phyloP scores from a whole-genome alignment of 2,888 invertebrate genomes.

The Autographa gamma region DNA sequence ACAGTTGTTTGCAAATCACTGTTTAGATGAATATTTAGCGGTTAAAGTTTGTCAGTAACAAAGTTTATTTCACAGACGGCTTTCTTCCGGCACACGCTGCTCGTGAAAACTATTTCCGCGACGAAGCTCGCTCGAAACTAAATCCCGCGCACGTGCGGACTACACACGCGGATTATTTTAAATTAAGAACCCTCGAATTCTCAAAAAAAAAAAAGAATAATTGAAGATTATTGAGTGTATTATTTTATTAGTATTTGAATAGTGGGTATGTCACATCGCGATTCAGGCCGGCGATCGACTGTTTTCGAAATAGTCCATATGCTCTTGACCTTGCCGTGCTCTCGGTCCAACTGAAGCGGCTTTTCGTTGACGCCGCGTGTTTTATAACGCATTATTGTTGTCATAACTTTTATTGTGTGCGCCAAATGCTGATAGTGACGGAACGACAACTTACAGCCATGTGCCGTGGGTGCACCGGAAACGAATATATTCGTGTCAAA shows the following conservation, averaged over 20 bases:
- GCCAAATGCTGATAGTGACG: slow-evolving; percentile 49
- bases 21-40: slow-evolving; percentile 10
- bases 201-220: slow-evolving; percentile 25
- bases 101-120: slow-evolving; percentile 66
- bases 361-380: slow-evolving; percentile 80
- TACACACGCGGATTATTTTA: slow-evolving; percentile 54
- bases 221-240: slow-evolving; percentile 31
- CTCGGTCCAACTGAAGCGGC: slow-evolving; percentile 82
- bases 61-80: slow-evolving; percentile 32
- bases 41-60: slow-evolving; percentile 15
- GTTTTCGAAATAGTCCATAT: slow-evolving; percentile 80
- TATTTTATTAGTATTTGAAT: slow-evolving; percentile 54
- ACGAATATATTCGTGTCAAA: slow-evolving; percentile 26
- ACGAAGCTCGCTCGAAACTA: slow-evolving; percentile 71
- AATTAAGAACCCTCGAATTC: slow-evolving; percentile 53
- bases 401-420: slow-evolving; percentile 83
- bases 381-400: slow-evolving; percentile 87
- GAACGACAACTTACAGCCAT: slow-evolving; percentile 24
- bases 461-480: slow-evolving; percentile 44
- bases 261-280: slow-evolving; percentile 75
- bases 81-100: slow-evolving; percentile 56
- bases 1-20: slow-evolving; percentile 35
- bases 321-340: slow-evolving; percentile 86
- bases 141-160: slow-evolving; percentile 69
- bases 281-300: slow-evolving; percentile 75